These are phyloP conservation scores for Nematostella vectensis DNA, from an alignment of 92 coral and sea anemone species.

Conservation along the genomic window DNA sequence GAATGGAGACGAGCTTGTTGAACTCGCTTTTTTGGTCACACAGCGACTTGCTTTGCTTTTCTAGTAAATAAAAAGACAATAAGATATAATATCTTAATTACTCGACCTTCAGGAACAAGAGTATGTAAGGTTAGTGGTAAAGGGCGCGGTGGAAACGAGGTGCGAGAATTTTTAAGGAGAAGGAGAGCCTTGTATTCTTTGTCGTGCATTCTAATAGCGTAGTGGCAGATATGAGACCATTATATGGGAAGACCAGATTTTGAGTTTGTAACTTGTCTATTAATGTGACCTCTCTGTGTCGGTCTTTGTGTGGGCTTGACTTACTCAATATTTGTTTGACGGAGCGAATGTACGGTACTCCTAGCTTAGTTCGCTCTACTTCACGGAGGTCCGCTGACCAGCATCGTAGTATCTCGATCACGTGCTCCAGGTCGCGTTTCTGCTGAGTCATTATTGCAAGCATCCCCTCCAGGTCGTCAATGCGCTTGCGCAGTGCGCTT, in stretches of 20 bases:
- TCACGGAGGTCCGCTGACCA: conserved; percentile 64
- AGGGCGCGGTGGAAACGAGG: too few species aligned
- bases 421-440: conserved; percentile 46
- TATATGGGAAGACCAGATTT: too few species aligned
- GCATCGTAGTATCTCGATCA: conserved; percentile 43
- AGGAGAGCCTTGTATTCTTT: too few species aligned
- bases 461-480: conserved; percentile 66
- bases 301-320: too few species aligned
- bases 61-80: conserved; percentile 27
- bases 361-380: conserved; percentile 79
- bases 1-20: conserved; percentile 12
- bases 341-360: conserved; percentile 79
- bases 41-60: conserved; percentile 36
- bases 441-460: conserved; percentile 66
- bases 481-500: conserved; percentile 48
- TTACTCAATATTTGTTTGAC: conserved; percentile 74
- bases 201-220: too few species aligned
- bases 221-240: too few species aligned
- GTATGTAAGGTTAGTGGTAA: too few species aligned
- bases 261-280: too few species aligned
- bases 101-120: too few species aligned
- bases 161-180: too few species aligned
- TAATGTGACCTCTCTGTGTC: too few species aligned
- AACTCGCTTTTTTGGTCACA: conserved; percentile 50
- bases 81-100: too few species aligned